These are phyloP conservation scores for Halcyon leucocephala DNA, from an alignment of 2,797 vertebrate genomes.

Conservation along the genomic window DNA sequence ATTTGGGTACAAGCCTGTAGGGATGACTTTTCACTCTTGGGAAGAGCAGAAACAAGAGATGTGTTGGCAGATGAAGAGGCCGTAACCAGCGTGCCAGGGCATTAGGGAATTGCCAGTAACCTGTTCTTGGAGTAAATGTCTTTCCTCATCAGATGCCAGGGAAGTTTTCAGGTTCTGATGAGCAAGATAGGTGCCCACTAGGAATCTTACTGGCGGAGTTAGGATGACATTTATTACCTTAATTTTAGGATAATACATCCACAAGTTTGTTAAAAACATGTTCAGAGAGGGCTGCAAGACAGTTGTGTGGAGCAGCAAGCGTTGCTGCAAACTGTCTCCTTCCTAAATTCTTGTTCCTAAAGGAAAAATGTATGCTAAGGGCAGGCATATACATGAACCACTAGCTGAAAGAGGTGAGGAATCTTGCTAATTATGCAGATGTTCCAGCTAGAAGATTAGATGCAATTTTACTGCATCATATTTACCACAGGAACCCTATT, in stretches of 20 bases:
- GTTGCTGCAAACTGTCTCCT: background rate
- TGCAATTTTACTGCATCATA: conserved; percentile 13
- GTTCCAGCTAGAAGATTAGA: conserved; percentile 22
- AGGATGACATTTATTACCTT: background rate
- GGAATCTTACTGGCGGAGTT: background rate
- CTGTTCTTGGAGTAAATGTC: background rate
- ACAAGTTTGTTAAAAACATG: background rate
- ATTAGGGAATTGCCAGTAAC: background rate
- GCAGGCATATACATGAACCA: background rate
- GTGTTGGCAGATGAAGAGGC: background rate
- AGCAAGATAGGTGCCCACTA: background rate
- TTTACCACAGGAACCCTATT: conserved; percentile 33
- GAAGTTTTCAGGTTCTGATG: background rate
- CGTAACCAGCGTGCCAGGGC: background rate
- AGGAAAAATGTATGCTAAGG: background rate
- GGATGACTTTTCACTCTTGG: background rate
- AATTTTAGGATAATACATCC: background rate
- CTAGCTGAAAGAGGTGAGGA: conserved; percentile 25
- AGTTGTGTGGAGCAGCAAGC: background rate
- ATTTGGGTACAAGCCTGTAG: background rate
- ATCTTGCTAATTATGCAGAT: conserved; percentile 33
- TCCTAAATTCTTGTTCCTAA: background rate
- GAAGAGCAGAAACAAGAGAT: background rate
- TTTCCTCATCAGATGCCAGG: background rate
- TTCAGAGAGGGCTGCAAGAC: background rate